Base-by-base conservation (phyloP, 2,888 invertebrate species). In the Alentia gelatinosa region DNA sequence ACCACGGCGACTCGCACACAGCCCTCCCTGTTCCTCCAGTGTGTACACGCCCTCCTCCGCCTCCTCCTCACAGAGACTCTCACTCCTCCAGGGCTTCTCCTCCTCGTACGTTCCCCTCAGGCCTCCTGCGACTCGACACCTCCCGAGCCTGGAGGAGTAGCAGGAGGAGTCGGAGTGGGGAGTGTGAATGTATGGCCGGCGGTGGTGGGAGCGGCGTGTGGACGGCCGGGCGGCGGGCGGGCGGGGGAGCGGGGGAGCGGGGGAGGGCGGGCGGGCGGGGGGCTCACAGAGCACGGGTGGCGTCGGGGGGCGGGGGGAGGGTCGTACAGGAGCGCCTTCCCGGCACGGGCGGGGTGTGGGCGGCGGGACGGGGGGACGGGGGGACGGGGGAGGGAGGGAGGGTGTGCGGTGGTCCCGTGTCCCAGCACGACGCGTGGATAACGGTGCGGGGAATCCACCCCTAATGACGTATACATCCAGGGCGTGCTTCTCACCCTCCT, bases 391-490 rank as follows among this genome's bases (percentile, higher is more conserved):
- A 26, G 19, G 74, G 26, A 74, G 74, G 74, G 47, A n/a, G n/a
- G n/a, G n/a, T n/a, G n/a, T n/a, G n/a, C n/a, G n/a, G n/a, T n/a
- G n/a, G n/a, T n/a, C n/a, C n/a, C n/a, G n/a, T n/a, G n/a, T n/a
- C n/a, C n/a, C n/a, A n/a, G n/a, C n/a, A n/a, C n/a, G n/a, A n/a
- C 56, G 56, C 56, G 56, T 56, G 56, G 19, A 56, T 56, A 56
- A 56, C 56, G 56, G 56, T 56, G n/a, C 23, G n/a, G 56, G 19
- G 56, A 56, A 56, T 56, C 56, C 56, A n/a, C 23, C 56, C 56
- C 56, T 56, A 56, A 56, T 56, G 56, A 56, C 56, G 56, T 56
- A 56, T 56, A n/a, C 56, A n/a, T 56, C 56, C 56, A n/a, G 56
- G 56, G 56, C 68, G 30, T 26, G 30, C 63, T 63, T n/a, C 63